These are phyloP conservation scores for Trichonephila clavipes DNA, from an alignment of 1,140 invertebrate genomes.

Conservation along the genomic window DNA sequence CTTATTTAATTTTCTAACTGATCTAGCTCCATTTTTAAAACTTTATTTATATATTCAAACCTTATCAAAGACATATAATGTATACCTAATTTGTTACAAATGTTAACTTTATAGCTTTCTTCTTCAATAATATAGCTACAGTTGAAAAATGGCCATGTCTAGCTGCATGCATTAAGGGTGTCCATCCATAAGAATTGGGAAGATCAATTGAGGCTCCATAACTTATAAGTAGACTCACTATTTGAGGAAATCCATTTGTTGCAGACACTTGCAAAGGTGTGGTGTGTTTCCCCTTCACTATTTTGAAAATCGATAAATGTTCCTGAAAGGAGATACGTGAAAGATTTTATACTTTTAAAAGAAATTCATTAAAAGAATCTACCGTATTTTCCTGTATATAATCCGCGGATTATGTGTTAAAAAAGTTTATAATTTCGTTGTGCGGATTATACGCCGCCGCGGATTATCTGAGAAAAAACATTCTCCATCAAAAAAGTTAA, in stretches of 20 bases:
- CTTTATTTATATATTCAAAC: too few relatives aligned
- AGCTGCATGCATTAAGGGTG: slow-evolving; percentile 75
- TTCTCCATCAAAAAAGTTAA: too few relatives aligned
- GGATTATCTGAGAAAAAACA: too few relatives aligned
- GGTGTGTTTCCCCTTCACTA: slow-evolving; percentile 80
- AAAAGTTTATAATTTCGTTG: too few relatives aligned
- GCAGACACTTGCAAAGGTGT: slow-evolving; percentile 66
- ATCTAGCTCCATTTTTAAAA: too few relatives aligned
- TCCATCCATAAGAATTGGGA: slow-evolving; percentile 79
- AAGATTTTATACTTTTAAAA: too few relatives aligned
- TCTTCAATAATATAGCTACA: slow-evolving; percentile 47
- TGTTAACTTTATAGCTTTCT: slow-evolving; percentile 75
- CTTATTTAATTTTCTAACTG: too few relatives aligned
- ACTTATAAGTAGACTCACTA: slow-evolving; percentile 50
- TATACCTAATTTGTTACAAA: slow-evolving; percentile 78
- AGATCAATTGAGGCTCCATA: slow-evolving; percentile 66
- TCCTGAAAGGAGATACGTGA: background rate
- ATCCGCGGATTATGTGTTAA: too few relatives aligned
- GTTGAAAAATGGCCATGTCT: slow-evolving; percentile 49
- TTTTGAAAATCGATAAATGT: slow-evolving; percentile 52
- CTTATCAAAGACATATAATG: too few relatives aligned
- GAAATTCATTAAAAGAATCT: too few relatives aligned
- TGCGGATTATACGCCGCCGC: too few relatives aligned
- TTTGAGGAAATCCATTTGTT: slow-evolving; percentile 62
- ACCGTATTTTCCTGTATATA: too few relatives aligned